Base-by-base conservation (phyloP, 1,140 invertebrate species). In the Leguminivora glycinivorella region DNA sequence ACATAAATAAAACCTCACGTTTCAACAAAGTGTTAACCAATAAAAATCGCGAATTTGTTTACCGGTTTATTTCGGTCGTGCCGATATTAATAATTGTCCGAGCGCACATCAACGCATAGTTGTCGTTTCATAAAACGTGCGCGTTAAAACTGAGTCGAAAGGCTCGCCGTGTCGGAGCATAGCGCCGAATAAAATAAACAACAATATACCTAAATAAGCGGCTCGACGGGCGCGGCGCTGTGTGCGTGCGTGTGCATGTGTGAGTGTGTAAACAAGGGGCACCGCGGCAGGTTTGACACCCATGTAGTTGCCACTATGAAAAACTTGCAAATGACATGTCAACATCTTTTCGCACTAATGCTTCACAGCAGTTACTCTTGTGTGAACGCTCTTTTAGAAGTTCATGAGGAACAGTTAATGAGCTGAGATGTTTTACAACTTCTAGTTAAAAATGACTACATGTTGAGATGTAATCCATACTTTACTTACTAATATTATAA, bases 101-200 rank as follows among this genome's bases (percentile, higher is more conserved):
- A 85, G 77, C 88, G 89, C 87, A 80, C 87, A 89, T 90, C 88
- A 83, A 84, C 83, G 84, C 87, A 90, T 89, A 91, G 87, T 89
- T 91, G 89, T 91, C 86, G 89, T 91, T 90, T 91, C 89, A 91
- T 90, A 91, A 88, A 91, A 88, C 88, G 89, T 85, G 81, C 89
- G 86, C 87, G 89, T 90, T 91, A 90, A 91, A 91, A 91, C 89
- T 91, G 89, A 91, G 89, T 90, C 89, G 89, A 90, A 91, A 90
- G 89, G 87, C 88, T 90, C 86, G 89, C 86, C 85, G 86, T 89
- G 89, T 84, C 84, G 89, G 89, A 90, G 86, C 89, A 89, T 91
- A 91, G 89, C 89, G 85, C 90, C 89, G 89, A 92, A 92, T 92
- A 92, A 92, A 92, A 92, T 92, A 92, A 92, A 92, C 90, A 92